Evolutionary conservation across 2,113 vertebrate species (phyloP).

Genomic region (Toxotes jaculatrix): DNA sequence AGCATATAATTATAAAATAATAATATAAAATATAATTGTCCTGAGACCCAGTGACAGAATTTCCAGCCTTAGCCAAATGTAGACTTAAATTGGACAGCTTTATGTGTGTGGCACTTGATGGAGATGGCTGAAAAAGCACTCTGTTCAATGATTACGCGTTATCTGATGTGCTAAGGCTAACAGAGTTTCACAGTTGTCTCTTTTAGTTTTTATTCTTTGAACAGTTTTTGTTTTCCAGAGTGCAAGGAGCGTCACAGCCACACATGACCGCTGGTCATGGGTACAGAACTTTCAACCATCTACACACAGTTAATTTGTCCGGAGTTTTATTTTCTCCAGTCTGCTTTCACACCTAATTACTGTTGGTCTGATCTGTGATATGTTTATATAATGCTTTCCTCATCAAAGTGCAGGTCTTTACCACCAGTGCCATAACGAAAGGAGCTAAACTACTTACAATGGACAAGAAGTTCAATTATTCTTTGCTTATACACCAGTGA

Average conservation of each 20-base stretch:
- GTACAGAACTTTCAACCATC: not conserved
- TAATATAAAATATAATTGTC: not conserved
- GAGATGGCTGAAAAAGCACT: too few species aligned
- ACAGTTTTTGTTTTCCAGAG: not conserved
- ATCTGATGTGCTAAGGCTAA: too few species aligned
- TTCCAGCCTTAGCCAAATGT: not conserved
- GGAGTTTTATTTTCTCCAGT: not conserved
- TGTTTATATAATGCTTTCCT: not conserved
- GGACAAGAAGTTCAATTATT: not conserved
- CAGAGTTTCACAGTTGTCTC: not conserved
- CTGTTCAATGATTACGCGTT: too few species aligned
- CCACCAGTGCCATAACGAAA: too few species aligned
- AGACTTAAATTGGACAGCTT: not conserved
- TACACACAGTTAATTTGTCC: not conserved
- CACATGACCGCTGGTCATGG: not conserved
- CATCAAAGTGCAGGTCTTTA: not conserved
- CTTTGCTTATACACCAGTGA: not conserved
- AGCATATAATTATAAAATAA: not conserved
- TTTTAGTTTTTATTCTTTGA: not conserved
- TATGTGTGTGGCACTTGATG: too few species aligned
- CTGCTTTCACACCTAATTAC: slow-evolving; percentile 12
- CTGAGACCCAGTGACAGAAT: not conserved
- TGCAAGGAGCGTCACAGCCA: not conserved
- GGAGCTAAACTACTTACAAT: not conserved
- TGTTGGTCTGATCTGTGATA: not conserved